Base-by-base conservation (phyloP, 2,888 invertebrate species). In the Trileptium ribeirensis region DNA sequence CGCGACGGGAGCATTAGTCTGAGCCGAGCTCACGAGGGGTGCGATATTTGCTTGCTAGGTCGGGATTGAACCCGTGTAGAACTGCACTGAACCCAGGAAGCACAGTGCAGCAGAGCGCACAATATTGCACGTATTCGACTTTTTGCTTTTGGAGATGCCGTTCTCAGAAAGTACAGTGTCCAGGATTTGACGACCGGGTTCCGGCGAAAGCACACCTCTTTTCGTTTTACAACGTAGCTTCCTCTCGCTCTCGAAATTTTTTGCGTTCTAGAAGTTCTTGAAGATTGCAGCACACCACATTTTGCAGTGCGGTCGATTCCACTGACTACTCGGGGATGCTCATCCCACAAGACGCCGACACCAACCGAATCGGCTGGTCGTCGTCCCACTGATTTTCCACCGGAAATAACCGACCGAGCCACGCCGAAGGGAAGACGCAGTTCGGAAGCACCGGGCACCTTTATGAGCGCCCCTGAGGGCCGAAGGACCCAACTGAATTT, bases 381-480 rank as follows among this genome's bases (percentile, higher is more conserved):
- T 33, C 64, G 81, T 2, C 67, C 81, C 81, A 81, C 81, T 8
- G 67, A 70, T 37, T 82, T 1, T 67, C n/a, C n/a, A n/a, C n/a
- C 81, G 81, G 70, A 82, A 81, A 37, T 82, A 82, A 8, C 82
- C 81, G 39, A n/a, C 79, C 3, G 79, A 78, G 3, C 29, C 39
- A 78, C 29, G 2, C 81, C 82, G 31, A 82, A 81, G 1, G 81
- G 81, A 15, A 81, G 81, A 24, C 81, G 64, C 29, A 8, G 3
- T n/a, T 81, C n/a, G n/a, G 82, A 1, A 82, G 81, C 2, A 82
- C 29, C 36, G 81, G 67, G n/a, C n/a, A 1, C 81, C 81, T 67
- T 34, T 29, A 67, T 81, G 81, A n/a, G 81, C 81, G 39, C n/a
- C n/a, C n/a, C 74, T 81, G 81, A 81, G 70, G 24, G 39, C 81